Base-by-base conservation (phyloP, 2,113 vertebrate species). In the Crotalus helleri region DNA sequence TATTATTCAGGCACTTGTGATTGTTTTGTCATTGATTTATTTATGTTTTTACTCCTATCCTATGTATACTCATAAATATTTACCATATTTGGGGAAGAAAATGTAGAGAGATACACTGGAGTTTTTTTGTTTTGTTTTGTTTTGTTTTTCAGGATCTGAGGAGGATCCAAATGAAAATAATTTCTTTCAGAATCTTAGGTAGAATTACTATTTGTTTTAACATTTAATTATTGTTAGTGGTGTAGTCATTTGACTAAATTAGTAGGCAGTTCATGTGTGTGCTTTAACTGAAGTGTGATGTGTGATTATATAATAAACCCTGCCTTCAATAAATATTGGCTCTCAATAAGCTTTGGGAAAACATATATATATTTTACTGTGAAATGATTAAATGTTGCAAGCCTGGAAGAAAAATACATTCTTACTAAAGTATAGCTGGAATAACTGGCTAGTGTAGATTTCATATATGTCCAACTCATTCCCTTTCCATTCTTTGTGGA, bases 121-220 rank as follows among this genome's bases (percentile, higher is more conserved):
- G 29, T 29, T 26, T 21, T 69, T 54, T 54, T 54, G 53, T 57
- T 64, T 51, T 51, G 49, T 49, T 61, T 33, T 55, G n/a, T 15
- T 91, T 85, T 81, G 74, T 44, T 44, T 81, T 81, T 81, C 74
- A 44, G 33, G 51, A 54, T 24, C 39, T 21, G 53, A 29, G 6
- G 23, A 12, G 6, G 12, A 5, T 57, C 29, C 9, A 17, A 59
- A 4, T 91, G 91, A 33, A 55, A 91, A 57, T 86, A 26, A 5
- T 91, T 93, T 86, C 3, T 89, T 95, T 95, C 87, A 91, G 88
- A 24, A 93, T 89, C 51, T 91, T 87, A 54, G 59, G 49, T 91
- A 58, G 74, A 85, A 19, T 88, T 90, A 91, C 29, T 92, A 81
- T 94, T 95, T 93, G 91, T 95, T 64, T 90, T 59, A 64, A 0